These are phyloP conservation scores for Ceratoteleas bidentatus DNA, from an alignment of 1,140 invertebrate species.

Conservation along the genomic window DNA sequence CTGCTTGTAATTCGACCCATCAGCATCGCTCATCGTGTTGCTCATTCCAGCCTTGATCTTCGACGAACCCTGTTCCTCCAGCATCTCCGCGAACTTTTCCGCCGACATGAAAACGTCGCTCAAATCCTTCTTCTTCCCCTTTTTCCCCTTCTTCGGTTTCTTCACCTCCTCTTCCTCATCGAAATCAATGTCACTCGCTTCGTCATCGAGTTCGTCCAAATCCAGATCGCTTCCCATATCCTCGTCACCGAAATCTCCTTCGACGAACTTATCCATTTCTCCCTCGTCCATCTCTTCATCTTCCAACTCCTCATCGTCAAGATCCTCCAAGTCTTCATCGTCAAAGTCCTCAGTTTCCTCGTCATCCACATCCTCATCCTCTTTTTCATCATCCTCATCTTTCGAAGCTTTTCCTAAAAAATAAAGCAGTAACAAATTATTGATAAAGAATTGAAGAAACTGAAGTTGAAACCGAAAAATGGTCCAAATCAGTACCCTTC, in stretches of 20 bases:
- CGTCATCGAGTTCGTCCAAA: slow-evolving; percentile 67
- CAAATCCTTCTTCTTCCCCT: slow-evolving; percentile 21
- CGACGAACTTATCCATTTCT: slow-evolving; percentile 69
- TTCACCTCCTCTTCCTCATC: slow-evolving; percentile 45
- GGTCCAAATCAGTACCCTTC: too few relatives aligned
- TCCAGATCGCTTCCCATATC: slow-evolving; percentile 70
- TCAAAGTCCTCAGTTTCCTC: slow-evolving; percentile 70
- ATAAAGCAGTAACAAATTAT: too few relatives aligned
- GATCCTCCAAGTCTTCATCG: slow-evolving; percentile 72
- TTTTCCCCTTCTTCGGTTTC: slow-evolving; percentile 34
- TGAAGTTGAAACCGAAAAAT: too few relatives aligned
- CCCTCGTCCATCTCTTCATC: slow-evolving; percentile 72
- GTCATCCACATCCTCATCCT: slow-evolving; percentile 82
- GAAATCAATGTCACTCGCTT: slow-evolving; percentile 69
- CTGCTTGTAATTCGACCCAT: too few relatives aligned
- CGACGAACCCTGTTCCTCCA: slow-evolving; percentile 85
- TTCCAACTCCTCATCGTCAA: slow-evolving; percentile 69
- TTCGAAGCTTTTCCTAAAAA: slow-evolving; percentile 61
- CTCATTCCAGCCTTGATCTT: slow-evolving; percentile 84
- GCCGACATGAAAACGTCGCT: slow-evolving; percentile 85
- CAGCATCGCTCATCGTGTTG: slow-evolving; percentile 83
- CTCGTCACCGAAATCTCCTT: slow-evolving; percentile 71
- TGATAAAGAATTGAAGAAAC: too few relatives aligned
- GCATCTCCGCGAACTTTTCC: slow-evolving; percentile 87
- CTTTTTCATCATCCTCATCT: slow-evolving; percentile 82